These are phyloP conservation scores for Aspidiotus rigidus DNA, from an alignment of 2,888 invertebrate species.

Conservation along the genomic window DNA sequence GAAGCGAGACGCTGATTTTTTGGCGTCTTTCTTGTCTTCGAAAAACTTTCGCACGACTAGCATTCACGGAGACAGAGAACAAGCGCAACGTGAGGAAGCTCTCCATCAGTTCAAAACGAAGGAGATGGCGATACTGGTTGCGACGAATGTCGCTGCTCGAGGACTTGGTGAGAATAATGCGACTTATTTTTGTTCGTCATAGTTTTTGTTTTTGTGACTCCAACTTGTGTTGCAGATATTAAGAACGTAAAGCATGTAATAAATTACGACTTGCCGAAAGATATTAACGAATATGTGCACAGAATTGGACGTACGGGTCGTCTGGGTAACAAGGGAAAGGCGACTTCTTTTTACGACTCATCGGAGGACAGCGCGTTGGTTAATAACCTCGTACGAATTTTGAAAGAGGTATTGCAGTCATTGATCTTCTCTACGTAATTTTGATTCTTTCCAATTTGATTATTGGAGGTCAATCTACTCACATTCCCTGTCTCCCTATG, in stretches of 20 bases:
- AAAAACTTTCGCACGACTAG: slow-evolving; percentile 60
- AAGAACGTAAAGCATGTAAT: slow-evolving; percentile 78
- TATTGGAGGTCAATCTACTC: too few relatives aligned
- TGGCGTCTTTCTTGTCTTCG: slow-evolving; percentile 73
- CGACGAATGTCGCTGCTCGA: slow-evolving; percentile 88
- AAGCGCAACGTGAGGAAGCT: slow-evolving; percentile 63
- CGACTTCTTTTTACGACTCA: slow-evolving; percentile 73
- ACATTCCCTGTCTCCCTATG: too few relatives aligned
- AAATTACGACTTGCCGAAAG: slow-evolving; percentile 82
- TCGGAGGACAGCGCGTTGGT: slow-evolving; percentile 53
- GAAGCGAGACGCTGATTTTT: slow-evolving; percentile 81
- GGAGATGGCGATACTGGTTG: slow-evolving; percentile 72
- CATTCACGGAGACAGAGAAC: slow-evolving; percentile 65
- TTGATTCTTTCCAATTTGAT: too few relatives aligned
- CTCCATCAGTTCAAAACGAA: slow-evolving; percentile 72
- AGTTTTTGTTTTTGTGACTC: too few relatives aligned
- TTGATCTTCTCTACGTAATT: too few relatives aligned
- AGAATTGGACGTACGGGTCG: slow-evolving; percentile 90
- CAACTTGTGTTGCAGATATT: slow-evolving; percentile 71
- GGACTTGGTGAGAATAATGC: slow-evolving; percentile 56
- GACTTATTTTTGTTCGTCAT: too few relatives aligned
- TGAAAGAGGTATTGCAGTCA: slow-evolving; percentile 48
- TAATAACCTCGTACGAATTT: slow-evolving; percentile 58
- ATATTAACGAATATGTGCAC: slow-evolving; percentile 90
- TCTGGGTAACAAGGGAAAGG: slow-evolving; percentile 79